These are phyloP conservation scores for Rhagoletis zephyria DNA, from an alignment of 1,140 invertebrate genomes.

Conservation along the genomic window DNA sequence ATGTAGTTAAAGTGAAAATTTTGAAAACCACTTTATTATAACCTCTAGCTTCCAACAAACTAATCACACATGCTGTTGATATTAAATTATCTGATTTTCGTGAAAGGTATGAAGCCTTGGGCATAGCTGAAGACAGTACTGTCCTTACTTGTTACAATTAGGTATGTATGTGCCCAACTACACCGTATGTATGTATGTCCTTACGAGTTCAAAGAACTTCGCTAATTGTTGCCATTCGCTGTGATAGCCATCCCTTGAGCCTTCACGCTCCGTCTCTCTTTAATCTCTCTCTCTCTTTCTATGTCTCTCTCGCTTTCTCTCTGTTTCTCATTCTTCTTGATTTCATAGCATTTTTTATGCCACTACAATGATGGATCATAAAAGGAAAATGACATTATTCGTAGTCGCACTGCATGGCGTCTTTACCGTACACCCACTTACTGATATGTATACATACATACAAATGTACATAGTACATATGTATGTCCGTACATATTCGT, in stretches of 20 bases:
- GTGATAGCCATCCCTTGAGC: neutral
- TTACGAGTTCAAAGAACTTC: constrained; percentile 26
- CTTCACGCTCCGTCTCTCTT: neutral
- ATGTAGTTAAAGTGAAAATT: no score
- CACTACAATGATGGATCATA: constrained; percentile 26
- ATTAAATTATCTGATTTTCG: no score
- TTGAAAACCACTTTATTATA: no score
- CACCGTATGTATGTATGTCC: neutral
- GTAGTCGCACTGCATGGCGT: neutral
- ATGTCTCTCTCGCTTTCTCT: neutral
- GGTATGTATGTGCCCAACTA: no score
- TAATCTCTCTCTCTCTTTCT: no score
- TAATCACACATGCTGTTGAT: no score
- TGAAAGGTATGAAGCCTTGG: no score
- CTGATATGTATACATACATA: neutral
- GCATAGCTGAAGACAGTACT: no score
- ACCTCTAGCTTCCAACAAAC: no score
- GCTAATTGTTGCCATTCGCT: neutral
- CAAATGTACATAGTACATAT: no score
- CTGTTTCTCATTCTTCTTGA: neutral
- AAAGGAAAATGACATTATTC: constrained; percentile 37
- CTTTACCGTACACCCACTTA: neutral
- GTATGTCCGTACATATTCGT: neutral
- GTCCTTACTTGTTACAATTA: no score
- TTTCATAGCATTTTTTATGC: constrained; percentile 35